Evolutionary conservation across 2,113 vertebrate species (phyloP), one percentile per base, ranked within the genome.

Genomic region (Argyrosomus japonicus): DNA sequence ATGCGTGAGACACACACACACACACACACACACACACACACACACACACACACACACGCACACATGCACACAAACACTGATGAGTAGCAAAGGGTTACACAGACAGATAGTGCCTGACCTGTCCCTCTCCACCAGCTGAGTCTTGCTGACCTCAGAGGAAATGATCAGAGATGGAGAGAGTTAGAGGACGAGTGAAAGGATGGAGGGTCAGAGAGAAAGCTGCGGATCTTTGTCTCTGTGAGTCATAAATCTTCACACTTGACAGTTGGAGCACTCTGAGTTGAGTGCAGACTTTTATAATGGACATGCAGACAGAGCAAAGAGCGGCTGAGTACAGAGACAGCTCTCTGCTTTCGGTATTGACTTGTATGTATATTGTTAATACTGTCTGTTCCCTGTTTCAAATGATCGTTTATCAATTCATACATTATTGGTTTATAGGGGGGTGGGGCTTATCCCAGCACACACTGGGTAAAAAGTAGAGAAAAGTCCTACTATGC

Each of bases 111-210:
- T 2, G 47, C 6, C 78, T 79, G 84, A 92, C 90, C 88, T 40
- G 63, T 83, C 67, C 69, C 79, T 86, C 72, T 87, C 64, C 65
- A 64, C 70, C 88, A 90, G 86, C 89, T 90, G 87, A 76, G 84
- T 64, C 86, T 53, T 14, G 65, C 77, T 90, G 87, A 92, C 88
- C 91, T 88, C 74, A 2, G 81, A 85, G 83, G 85, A 91, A 91
- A 89, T 82, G 81, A 91, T 89, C 77, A 82, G 86, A 70, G 80
- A 84, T 79, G 67, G 75, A 81, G 68, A 75, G 84, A 86, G 81
- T 81, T 75, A 61, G 72, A 85, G 75, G 84, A 83, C 17, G 68
- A 79, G 75, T 29, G 69, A 72, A 76, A 79, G 53, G 75, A 82
- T 62, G 83, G 51, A 58, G 73, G 71, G 85, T 88, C 75, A 69